phyloP scores from a whole-genome alignment of 2,888 invertebrate genomes.

The Rambutsinella grinnellia region DNA sequence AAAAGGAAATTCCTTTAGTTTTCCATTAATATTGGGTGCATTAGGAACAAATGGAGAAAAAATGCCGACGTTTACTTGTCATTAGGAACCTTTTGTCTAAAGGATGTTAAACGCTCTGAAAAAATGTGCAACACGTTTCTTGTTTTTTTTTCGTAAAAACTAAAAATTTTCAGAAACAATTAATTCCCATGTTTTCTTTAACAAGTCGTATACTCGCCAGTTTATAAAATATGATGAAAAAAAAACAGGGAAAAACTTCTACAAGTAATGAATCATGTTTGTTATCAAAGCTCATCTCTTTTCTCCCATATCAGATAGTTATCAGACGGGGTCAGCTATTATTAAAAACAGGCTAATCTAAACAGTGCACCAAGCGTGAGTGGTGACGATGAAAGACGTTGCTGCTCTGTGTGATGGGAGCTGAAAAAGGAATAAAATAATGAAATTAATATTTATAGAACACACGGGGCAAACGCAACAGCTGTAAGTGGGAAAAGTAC shows the following conservation, averaged over 20 bases:
- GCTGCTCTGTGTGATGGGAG: background rate
- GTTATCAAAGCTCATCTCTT: constrained; percentile 47
- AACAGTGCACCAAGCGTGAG: constrained; percentile 14
- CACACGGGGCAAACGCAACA: constrained; percentile 30
- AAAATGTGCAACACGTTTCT: background rate
- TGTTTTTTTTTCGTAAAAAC: background rate
- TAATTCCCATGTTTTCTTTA: constrained; percentile 35
- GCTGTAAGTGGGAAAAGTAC: constrained; percentile 41
- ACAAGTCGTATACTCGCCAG: constrained; percentile 52
- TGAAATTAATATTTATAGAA: constrained; percentile 49
- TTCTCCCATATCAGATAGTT: constrained; percentile 25
- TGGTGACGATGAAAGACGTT: background rate
- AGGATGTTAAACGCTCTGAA: too few relatives aligned
- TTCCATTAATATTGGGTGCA: background rate
- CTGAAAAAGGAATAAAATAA: constrained; percentile 17
- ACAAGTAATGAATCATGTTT: constrained; percentile 48
- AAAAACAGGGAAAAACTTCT: constrained; percentile 30
- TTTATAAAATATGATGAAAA: constrained; percentile 52
- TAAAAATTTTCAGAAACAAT: background rate
- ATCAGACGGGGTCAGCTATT: constrained; percentile 51
- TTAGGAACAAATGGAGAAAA: too few relatives aligned
- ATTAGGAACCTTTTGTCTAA: too few relatives aligned
- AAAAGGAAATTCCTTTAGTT: background rate
- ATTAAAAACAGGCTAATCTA: constrained; percentile 2
- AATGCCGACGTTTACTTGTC: too few relatives aligned